Conservation (phyloP, 2,797 vertebrate genomes). For the Neosilurus hyrtlii region DNA sequence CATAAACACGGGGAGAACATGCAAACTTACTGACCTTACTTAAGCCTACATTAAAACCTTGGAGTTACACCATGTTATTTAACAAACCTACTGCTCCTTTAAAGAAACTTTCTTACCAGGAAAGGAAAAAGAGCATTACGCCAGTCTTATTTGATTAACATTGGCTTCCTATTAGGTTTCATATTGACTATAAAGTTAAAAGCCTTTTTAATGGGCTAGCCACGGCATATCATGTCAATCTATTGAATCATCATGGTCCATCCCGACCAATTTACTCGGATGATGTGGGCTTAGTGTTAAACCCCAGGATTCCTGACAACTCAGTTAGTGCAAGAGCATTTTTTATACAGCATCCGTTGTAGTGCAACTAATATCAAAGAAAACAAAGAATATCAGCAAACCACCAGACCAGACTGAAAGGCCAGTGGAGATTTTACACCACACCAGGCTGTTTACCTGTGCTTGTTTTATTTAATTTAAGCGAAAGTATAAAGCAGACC, state of each 20-base stretch:
- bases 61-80: not conserved
- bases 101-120: conserved; percentile 5
- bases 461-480: not conserved
- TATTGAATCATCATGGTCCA: conserved; percentile 15
- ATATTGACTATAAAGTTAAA: conserved; percentile 28
- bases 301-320: not conserved
- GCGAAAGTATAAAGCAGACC: not conserved
- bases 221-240: not conserved
- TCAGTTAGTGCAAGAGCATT: not conserved
- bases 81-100: not conserved
- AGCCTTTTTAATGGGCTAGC: conserved; percentile 19
- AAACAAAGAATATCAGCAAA: not conserved
- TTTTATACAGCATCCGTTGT: not conserved
- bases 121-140: conserved; percentile 4
- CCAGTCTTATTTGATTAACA: conserved; percentile 19
- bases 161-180: conserved; percentile 18
- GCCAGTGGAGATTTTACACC: not conserved
- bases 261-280: not conserved
- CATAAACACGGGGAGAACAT: too few relatives aligned
- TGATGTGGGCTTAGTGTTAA: not conserved
- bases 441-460: not conserved
- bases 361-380: too few relatives aligned
- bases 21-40: not conserved
- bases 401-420: not conserved
- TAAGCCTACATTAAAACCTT: not conserved